Evolutionary conservation across 2,113 vertebrate species (phyloP).

Genomic region (Psittacula cyanocephala): DNA sequence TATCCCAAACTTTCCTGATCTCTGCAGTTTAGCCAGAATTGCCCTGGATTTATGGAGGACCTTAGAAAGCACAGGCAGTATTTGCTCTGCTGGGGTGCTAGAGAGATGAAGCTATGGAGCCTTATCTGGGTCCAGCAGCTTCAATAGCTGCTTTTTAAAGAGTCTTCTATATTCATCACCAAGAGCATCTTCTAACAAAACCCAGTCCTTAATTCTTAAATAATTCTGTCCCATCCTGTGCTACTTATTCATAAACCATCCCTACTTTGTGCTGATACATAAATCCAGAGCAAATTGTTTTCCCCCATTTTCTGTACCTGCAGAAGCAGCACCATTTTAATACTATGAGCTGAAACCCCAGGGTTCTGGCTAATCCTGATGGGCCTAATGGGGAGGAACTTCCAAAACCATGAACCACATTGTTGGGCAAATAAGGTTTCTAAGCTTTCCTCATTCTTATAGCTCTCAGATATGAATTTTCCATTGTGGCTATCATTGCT

Average conservation of each 20-base stretch:
- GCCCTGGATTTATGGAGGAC: constrained; percentile 9
- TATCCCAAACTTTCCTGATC: not conserved
- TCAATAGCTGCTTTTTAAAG: not conserved
- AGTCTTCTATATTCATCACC: not conserved
- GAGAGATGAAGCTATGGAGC: not conserved
- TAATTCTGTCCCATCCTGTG: not conserved
- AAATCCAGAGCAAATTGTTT: not conserved
- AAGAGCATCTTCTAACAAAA: not conserved
- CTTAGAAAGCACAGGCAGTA: not conserved
- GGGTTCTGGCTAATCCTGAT: not conserved
- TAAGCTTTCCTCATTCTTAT: not conserved
- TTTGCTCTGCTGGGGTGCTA: not conserved
- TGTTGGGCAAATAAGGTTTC: not conserved
- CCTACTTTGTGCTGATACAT: not conserved
- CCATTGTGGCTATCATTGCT: not conserved
- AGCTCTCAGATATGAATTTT: not conserved
- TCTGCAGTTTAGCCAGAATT: not conserved
- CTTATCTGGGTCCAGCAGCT: constrained; percentile 22
- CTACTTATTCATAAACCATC: not conserved
- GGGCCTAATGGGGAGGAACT: not conserved
- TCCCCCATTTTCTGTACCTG: not conserved
- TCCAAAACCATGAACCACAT: not conserved
- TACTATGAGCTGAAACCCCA: not conserved
- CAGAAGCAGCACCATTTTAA: not conserved
- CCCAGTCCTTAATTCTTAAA: not conserved